A percentile compares a stretch with the other conserved stretches of the same genome.
phyloP scores from a whole-genome alignment of 2,888 invertebrate genomes.

The Nezara viridula region DNA sequence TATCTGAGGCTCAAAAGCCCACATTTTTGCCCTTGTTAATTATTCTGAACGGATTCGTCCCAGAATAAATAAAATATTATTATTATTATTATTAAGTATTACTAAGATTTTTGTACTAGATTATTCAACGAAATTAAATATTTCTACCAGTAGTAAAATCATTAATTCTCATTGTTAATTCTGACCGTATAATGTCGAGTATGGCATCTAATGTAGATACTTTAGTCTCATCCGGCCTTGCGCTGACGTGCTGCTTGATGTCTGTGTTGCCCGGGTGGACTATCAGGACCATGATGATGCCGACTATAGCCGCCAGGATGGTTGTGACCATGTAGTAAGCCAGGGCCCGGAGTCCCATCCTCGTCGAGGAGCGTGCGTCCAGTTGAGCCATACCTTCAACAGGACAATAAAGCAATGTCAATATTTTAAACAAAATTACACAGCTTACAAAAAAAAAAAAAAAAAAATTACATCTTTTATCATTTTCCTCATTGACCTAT shows the following conservation, averaged over 20 bases:
- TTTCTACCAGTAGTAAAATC: background rate
- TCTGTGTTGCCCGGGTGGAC: conserved; percentile 77
- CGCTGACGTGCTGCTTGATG: conserved; percentile 68
- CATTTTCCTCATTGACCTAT: too few relatives aligned
- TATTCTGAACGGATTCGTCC: too few relatives aligned
- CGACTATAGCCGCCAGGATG: conserved; percentile 75
- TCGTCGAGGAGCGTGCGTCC: conserved; percentile 76
- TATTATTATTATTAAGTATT: too few relatives aligned
- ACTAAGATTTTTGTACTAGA: too few relatives aligned
- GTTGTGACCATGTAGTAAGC: conserved; percentile 78
- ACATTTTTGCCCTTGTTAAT: too few relatives aligned
- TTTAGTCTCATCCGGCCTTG: conserved; percentile 67
- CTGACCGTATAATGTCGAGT: conserved; percentile 70
- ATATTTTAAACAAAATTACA: too few relatives aligned
- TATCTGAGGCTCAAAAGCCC: too few relatives aligned
- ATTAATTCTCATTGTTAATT: background rate
- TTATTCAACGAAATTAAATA: background rate
- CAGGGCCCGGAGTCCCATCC: conserved; percentile 76
- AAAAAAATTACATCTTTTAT: too few relatives aligned
- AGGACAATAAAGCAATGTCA: background rate
- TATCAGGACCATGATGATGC: conserved; percentile 75
- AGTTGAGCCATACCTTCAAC: conserved; percentile 75
- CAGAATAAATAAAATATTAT: too few relatives aligned
- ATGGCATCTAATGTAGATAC: conserved; percentile 74
- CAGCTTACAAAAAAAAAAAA: background rate